Base-by-base conservation (phyloP, 1,140 invertebrate species). In the Rhagoletis zephyria region DNA sequence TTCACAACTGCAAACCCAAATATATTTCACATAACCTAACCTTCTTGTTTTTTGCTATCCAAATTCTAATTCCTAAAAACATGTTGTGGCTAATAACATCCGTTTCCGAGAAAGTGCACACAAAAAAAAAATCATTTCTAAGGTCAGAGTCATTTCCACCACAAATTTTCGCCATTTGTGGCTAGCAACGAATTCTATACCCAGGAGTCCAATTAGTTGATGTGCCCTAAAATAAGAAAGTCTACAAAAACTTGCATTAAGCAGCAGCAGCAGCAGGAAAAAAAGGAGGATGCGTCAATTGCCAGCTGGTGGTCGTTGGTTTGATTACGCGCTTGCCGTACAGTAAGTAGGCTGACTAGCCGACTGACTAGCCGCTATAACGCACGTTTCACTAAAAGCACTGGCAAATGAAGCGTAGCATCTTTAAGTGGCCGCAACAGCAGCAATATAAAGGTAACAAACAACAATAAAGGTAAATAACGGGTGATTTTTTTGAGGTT, bases 181-280 rank as follows among this genome's bases (percentile, higher is more conserved):
- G 16, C 48, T 56, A 56, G 16, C 48, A 56, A 19, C 1, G 7
- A 56, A 16, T 9, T 6, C 48, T 16, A 56, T 56, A 81, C 74
- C 42, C 74, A 56, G 51, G 74, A 16, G 74, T 5, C 74, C 74
- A 81, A 81, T 81, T 81, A 81, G 74, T 56, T 77, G 14, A 81
- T 81, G 6, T 7, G 48, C 45, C 70, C 6, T 40, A 0, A 42
- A 56, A n/a, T 56, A 56, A 51, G 51, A 56, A 56, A 56, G 51
- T 56, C 51, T 56, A 56, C 48, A 81, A 56, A 81, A 51, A 77
- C 6, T 14, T 63, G 4, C 12, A 9, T n/a, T 16, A 12, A 63
- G 16, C 12, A 4, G 61, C 2, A 63, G 16, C 2, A 9, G 61
- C 61, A 63, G 16, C 4, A 63, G 2, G 3, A 81, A 56, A 42